Evolutionary conservation across 2,888 invertebrate genomes (phyloP).

Genomic region (Drosophila vallismaia): DNA sequence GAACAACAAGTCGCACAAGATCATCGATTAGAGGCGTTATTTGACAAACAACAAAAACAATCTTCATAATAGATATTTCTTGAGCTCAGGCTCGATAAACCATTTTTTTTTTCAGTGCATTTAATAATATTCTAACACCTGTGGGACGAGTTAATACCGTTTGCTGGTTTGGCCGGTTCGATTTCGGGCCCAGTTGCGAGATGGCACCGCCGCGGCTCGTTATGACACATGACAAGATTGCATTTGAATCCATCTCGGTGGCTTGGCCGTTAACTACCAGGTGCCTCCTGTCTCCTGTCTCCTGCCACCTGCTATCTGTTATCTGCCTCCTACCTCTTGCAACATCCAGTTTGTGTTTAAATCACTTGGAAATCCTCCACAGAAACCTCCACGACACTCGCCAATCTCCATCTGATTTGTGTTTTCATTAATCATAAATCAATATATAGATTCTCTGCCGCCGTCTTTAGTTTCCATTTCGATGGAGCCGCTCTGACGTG

Average conservation of each 20-base stretch:
- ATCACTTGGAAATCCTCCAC: conserved; percentile 18
- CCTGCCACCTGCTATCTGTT: conserved; percentile 3
- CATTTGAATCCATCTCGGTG: conserved; percentile 34
- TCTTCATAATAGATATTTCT: too few relatives aligned
- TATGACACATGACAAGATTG: conserved; percentile 42
- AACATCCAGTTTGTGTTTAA: conserved; percentile 24
- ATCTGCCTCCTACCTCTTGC: too few relatives aligned
- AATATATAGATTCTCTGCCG: not conserved
- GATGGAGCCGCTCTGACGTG: conserved; percentile 8
- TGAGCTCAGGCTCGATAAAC: not conserved
- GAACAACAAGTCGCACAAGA: conserved; percentile 69
- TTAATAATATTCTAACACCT: conserved; percentile 31
- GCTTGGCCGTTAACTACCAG: conserved; percentile 30
- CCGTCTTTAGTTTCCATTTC: not conserved
- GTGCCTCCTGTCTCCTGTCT: not conserved
- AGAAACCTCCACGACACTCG: conserved; percentile 27
- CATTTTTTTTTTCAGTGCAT: conserved; percentile 10
- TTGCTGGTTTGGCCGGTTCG: conserved; percentile 36
- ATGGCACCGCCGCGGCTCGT: not conserved
- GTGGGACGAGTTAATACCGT: conserved; percentile 50
- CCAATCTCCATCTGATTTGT: conserved; percentile 9
- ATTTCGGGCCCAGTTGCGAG: conserved; percentile 46
- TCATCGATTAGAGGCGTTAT: conserved; percentile 72
- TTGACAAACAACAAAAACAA: conserved; percentile 12
- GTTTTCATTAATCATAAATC: conserved; percentile 15